Evolutionary conservation across 2,888 invertebrate species (phyloP).

Genomic region (Sarcophaga carnaria): DNA sequence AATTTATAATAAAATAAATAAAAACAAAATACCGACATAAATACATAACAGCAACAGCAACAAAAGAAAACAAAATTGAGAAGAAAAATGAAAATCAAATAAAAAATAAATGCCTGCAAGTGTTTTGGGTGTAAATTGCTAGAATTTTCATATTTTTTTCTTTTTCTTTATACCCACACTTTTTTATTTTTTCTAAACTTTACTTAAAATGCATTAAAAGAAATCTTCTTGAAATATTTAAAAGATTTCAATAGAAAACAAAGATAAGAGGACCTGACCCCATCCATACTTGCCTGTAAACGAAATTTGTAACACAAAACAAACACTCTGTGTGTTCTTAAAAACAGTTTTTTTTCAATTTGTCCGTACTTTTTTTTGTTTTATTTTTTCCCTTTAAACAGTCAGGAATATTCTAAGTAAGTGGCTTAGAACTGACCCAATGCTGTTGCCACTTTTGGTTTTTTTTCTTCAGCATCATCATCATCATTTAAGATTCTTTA

Average conservation of each 20-base stretch:
- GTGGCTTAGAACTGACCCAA: slow-evolving; percentile 29
- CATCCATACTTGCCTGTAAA: too few species aligned
- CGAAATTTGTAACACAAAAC: too few species aligned
- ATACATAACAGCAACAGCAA: neutral
- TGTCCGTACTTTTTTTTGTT: too few species aligned
- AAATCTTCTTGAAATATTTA: slow-evolving; percentile 12
- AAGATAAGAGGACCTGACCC: neutral
- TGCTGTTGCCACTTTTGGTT: slow-evolving; percentile 3
- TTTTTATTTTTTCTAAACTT: neutral
- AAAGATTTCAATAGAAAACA: neutral
- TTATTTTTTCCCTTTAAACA: neutral
- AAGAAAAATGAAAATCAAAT: slow-evolving; percentile 13
- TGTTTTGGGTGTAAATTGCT: slow-evolving; percentile 59
- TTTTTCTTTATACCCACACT: neutral
- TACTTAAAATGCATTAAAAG: slow-evolving; percentile 4
- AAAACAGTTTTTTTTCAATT: too few species aligned
- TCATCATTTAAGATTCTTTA: slow-evolving; percentile 24
- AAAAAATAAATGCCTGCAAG: slow-evolving; percentile 60
- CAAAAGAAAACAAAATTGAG: neutral
- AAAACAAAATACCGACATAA: slow-evolving; percentile 34
- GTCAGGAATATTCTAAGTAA: slow-evolving; percentile 1
- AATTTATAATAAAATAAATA: slow-evolving; percentile 44
- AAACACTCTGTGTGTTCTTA: too few species aligned
- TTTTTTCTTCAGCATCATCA: neutral
- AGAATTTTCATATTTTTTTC: slow-evolving; percentile 25